Base-by-base conservation (phyloP, 2,113 vertebrate genomes). In the Perccottus glenii region DNA sequence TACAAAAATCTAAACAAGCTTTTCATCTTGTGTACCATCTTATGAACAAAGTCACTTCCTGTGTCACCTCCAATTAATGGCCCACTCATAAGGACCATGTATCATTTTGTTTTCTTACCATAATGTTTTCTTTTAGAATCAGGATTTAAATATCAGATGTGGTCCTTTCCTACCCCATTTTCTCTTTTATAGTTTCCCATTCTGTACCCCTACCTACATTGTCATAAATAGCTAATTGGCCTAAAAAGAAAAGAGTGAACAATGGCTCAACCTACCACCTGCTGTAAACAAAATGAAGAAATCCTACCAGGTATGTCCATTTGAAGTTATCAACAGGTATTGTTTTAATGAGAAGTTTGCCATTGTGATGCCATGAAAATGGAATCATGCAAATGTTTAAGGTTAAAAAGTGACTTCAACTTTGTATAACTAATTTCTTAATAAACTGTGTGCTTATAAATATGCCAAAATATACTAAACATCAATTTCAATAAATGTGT, bases 311-410 rank as follows among this genome's bases (percentile, higher is more conserved):
- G 46, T 62, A 63, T 46, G 56, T 15, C 60, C 52, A 33, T 57
- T 35, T 60, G 53, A 52, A 49, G 59, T 52, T 77, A 76, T 65
- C 72, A 78, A 60, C 65, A 74, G 66, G 72, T 62, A 70, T 40
- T 55, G 46, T 80, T 72, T 67, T 77, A 67, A 77, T 70, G 61
- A 78, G 48, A n/a, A 55, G 50, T 32, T 3, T 9, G 4, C 19
- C 9, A 8, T 16, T 53, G 57, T 0, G 4, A 7, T 35, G 12
- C 74, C 50, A 47, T 64, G 55, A 49, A 9, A 62, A 73, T 1
- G 9, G 19, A 50, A 56, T 60, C 42, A 58, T 64, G 58, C 16
- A 53, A 46, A 46, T 36, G 47, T 64, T 56, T 48, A 42, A 55
- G 16, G 9, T 53, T 19, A n/a, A 64, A 60, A 67, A 56, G 44